Evolutionary conservation across 2,888 invertebrate species (phyloP), one percentile per base, ranked within the genome.

Genomic region (Altica lythri): DNA sequence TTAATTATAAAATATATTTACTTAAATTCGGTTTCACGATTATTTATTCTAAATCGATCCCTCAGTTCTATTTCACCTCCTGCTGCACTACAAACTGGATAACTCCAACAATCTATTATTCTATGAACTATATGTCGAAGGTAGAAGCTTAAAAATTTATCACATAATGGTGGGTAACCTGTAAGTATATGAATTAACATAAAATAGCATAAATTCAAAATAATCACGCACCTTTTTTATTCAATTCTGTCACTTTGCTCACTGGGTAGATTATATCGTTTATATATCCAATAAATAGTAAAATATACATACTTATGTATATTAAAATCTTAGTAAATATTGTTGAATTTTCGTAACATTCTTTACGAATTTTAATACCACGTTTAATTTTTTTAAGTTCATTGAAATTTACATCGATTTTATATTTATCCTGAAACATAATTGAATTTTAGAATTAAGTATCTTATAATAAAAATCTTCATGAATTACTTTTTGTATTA

Each of bases 101-200:
- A 85, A 80, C 95, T 95, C 91, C 94, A 96, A 76, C 94, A 94
- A 79, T 99, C 97, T 54, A 90, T 83, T 59, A 98, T 87, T 68
- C 97, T 83, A 63, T 95, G 84, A 78, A 95, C 97, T 47, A 97
- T 86, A 78, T 97, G 95, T 47, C 90, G 83, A 27, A 92, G 89
- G 79, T 92, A 97, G 80, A 93, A 92, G 73, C 86, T 86, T 72
- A 93, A 91, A 78, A 93, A 93, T 69, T 59, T 84, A 72, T 92
- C 89, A 76, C 90, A 92, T 34, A 94, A 80, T 16, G 88, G 82
- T 51, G 88, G 89, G 77, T 92, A 93, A 2, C 90, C 92, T 76
- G 88, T 16, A 34, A 34, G 16, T 27, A 27, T 6, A 6, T 3
- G 22, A 19, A 5, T 19, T 27, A 27, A 2, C 4, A 27, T 6